Evolutionary conservation across 2,113 vertebrate species (phyloP).

Genomic region (Ictidomys tridecemlineatus): DNA sequence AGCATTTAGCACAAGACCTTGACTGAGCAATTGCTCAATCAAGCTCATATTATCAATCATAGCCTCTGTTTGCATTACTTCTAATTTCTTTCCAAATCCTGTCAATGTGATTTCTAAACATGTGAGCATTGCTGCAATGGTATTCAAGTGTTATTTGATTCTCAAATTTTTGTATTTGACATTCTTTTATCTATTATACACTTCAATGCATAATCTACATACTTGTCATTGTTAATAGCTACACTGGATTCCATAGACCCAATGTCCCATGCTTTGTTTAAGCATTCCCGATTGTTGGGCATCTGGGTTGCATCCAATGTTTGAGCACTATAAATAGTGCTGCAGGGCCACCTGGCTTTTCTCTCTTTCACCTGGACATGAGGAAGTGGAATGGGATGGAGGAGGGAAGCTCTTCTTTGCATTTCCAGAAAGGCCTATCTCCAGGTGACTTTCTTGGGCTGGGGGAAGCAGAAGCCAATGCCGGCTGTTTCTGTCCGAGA

Average conservation of each 20-base stretch:
- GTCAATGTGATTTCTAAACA: slow-evolving; percentile 54
- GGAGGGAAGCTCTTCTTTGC: not conserved
- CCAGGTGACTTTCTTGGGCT: not conserved
- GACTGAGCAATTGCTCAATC: not conserved
- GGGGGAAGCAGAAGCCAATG: not conserved
- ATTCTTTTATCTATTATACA: slow-evolving; percentile 62
- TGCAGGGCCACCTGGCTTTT: slow-evolving; percentile 64
- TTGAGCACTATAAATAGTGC: slow-evolving; percentile 70
- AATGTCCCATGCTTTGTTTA: not conserved
- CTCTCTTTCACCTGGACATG: slow-evolving; percentile 47
- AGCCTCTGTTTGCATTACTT: slow-evolving; percentile 24
- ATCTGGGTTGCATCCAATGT: slow-evolving; percentile 53
- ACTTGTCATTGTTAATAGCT: slow-evolving; percentile 60
- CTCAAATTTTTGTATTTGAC: slow-evolving; percentile 55
- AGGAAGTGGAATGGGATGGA: not conserved
- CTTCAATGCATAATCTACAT: slow-evolving; percentile 55
- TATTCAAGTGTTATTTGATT: slow-evolving; percentile 58
- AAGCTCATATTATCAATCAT: slow-evolving; percentile 26
- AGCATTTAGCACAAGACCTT: not conserved
- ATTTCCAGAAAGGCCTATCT: not conserved
- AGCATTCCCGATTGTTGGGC: slow-evolving; percentile 20
- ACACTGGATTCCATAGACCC: not conserved
- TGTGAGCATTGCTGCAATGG: slow-evolving; percentile 33
- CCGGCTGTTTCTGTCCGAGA: slow-evolving; percentile 1
- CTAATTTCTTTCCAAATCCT: slow-evolving; percentile 56